A percentile compares a stretch with the other conserved stretches of the same genome.
Conservation (phyloP, 2,888 invertebrate species). For the Xestobium rufovillosum region DNA sequence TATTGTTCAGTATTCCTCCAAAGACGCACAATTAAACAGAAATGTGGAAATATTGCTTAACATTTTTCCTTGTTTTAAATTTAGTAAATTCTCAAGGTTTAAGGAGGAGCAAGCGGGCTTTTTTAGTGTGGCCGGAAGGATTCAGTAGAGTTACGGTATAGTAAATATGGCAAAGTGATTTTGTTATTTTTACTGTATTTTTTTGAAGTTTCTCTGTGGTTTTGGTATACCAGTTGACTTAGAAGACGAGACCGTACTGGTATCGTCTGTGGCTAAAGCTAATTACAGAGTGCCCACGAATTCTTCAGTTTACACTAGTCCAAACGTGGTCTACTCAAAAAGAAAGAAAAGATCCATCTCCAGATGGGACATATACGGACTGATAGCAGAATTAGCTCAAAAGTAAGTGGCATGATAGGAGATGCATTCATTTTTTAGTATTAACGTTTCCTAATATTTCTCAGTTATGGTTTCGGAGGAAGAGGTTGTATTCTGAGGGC, state of each 20-base stretch:
- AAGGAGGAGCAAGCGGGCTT: not conserved
- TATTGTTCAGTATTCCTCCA: too few species aligned
- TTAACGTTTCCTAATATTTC: conserved; percentile 15
- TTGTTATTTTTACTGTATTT: too few species aligned
- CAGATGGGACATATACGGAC: conserved; percentile 61
- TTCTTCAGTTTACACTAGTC: conserved; percentile 27
- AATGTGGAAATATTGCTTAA: too few species aligned
- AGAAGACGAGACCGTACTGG: conserved; percentile 40
- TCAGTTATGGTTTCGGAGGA: conserved; percentile 51
- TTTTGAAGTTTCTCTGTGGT: too few species aligned
- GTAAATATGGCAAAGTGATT: too few species aligned
- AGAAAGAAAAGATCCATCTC: conserved; percentile 32
- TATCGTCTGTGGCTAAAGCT: conserved; percentile 45
- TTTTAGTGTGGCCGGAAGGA: not conserved
- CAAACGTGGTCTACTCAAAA: conserved; percentile 23
- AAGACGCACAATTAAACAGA: too few species aligned
- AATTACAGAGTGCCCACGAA: conserved; percentile 37
- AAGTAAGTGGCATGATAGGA: conserved; percentile 40
- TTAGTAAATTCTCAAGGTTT: too few species aligned
- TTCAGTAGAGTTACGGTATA: not conserved
- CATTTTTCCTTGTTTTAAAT: too few species aligned
- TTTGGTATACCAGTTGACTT: conserved; percentile 46
- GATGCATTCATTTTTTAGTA: not conserved
- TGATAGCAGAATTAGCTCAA: conserved; percentile 52
- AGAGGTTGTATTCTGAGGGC: conserved; percentile 58